Evolutionary conservation across 2,888 invertebrate species (phyloP), one percentile per base, ranked within the genome.

Genomic region (Lacanobia wlatinum): DNA sequence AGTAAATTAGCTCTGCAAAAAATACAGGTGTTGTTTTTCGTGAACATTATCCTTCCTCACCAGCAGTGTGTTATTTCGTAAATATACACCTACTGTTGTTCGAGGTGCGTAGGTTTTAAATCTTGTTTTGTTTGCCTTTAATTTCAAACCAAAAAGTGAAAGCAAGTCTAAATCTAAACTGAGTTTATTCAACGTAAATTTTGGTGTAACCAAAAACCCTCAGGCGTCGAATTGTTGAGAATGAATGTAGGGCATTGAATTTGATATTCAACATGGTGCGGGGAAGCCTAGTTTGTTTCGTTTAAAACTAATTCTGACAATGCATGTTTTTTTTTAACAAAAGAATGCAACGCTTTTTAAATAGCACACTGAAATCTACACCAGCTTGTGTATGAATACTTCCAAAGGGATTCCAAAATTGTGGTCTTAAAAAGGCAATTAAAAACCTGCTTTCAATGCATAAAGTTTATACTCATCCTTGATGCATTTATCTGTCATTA

Each of bases 11-110:
- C 66, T 59, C 10, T 38, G 67, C 46, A 78, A 80, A 82, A 80
- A 76, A 73, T 46, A 53, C 43, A 53, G 52, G 14, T 55, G 73
- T 73, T 80, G 67, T 73, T 80, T 69, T 81, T 80, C 64, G 61
- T 55, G 48, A 66, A 70, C n/a, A 50, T 73, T 67, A 70, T 78
- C 56, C 73, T 78, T 70, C 70, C 55, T 64, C n/a, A 38, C 34
- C 53, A 16, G 23, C 61, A 21, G 67, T 62, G 46, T 62, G 34
- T 59, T 68, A 58, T 67, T 67, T 73, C 67, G 46, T 65, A 46
- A 79, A 73, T 63, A 48, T 23, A 40, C 34, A 53, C 21, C 40
- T 34, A 43, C 14, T 40, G 56, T 46, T 55, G 12, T 58, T 9
- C 43, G n/a, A 63, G 28, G 28, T 52, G 43, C 21, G 46, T 62